Evolutionary conservation across 1,140 invertebrate species (phyloP).

Genomic region (Diorhabda carinulata): DNA sequence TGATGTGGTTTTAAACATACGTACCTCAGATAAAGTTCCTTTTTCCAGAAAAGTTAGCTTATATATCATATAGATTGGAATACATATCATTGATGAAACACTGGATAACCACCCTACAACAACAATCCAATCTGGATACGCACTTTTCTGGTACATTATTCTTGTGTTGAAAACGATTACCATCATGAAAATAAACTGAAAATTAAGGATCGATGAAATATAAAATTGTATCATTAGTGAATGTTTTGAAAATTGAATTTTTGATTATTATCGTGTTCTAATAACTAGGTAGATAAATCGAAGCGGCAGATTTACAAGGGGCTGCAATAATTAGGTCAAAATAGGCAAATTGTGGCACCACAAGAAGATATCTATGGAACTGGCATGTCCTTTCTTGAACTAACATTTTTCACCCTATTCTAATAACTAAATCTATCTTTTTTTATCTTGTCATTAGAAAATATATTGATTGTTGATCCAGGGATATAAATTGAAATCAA

Average conservation of each 20-base stretch:
- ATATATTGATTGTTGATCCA: too few species aligned
- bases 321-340: too few species aligned
- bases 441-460: too few species aligned
- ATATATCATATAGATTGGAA: conserved; percentile 51
- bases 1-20: background rate
- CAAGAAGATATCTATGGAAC: too few species aligned
- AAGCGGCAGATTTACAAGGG: too few species aligned
- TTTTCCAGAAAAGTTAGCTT: conserved; percentile 26
- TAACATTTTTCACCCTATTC: too few species aligned
- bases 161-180: conserved; percentile 53
- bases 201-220: conserved; percentile 2
- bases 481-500: too few species aligned
- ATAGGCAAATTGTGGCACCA: too few species aligned
- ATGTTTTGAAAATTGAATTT: background rate
- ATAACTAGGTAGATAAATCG: too few species aligned
- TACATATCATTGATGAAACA: conserved; percentile 53
- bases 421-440: too few species aligned
- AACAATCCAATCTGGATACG: conserved; percentile 57
- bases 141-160: conserved; percentile 52
- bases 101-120: conserved; percentile 58
- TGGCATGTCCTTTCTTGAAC: too few species aligned
- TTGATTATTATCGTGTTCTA: too few species aligned
- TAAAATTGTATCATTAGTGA: background rate
- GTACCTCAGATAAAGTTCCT: conserved; percentile 27
- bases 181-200: conserved; percentile 54